Conservation (phyloP, 2,113 vertebrate genomes). For the Pristiophorus japonicus region DNA sequence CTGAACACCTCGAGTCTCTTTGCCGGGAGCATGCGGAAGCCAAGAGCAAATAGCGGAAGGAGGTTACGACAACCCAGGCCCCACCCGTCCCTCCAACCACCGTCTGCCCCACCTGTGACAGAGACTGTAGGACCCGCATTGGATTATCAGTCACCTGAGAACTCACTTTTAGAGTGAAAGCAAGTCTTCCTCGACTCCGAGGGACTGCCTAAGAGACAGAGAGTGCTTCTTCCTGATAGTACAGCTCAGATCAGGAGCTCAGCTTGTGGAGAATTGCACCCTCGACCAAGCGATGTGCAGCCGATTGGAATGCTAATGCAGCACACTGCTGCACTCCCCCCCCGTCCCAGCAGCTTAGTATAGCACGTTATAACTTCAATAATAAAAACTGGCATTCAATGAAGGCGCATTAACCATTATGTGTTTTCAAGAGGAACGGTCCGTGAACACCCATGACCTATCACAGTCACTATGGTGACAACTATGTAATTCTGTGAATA, state of each 20-base stretch:
- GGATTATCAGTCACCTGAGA: too few species aligned
- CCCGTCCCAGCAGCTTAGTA: neutral
- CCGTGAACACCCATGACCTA: neutral
- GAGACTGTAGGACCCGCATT: too few species aligned
- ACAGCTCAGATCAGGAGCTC: neutral
- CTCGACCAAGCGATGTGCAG: neutral
- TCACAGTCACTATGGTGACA: neutral
- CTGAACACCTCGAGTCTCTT: too few species aligned
- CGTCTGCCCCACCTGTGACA: too few species aligned
- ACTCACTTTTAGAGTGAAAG: too few species aligned
- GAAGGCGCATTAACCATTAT: neutral
- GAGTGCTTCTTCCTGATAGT: neutral
- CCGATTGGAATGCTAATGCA: neutral
- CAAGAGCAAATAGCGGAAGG: too few species aligned
- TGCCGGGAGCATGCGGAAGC: too few species aligned
- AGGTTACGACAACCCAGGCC: too few species aligned
- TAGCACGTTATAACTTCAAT: neutral
- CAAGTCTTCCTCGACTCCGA: too few species aligned
- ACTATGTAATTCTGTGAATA: neutral
- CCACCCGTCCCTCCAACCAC: too few species aligned
- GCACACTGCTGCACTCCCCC: neutral
- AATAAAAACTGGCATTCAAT: slow-evolving; percentile 1
- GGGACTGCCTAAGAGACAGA: too few species aligned
- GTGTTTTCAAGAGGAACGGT: slow-evolving; percentile 1
- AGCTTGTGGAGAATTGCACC: neutral